Conservation (phyloP, 1,140 invertebrate genomes). For the Fopius arisanus region DNA sequence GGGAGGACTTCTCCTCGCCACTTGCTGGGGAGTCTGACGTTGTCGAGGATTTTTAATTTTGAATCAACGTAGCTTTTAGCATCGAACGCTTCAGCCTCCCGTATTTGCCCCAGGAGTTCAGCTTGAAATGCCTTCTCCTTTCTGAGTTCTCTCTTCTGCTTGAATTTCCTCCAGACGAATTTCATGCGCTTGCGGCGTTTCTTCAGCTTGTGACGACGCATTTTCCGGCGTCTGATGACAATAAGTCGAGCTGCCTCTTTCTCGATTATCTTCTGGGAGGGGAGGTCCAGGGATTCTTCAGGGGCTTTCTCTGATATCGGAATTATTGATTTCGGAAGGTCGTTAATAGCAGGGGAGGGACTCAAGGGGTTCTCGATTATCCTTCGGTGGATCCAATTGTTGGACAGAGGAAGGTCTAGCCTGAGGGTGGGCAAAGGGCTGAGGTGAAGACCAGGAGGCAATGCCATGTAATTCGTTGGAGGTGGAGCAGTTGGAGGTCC, state of each 20-base stretch:
- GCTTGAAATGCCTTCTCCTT: constrained; percentile 83
- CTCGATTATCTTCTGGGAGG: constrained; percentile 49
- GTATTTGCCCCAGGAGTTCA: constrained; percentile 72
- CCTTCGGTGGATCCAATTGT: not conserved
- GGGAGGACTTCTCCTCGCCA: constrained; percentile 75
- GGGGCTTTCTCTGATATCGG: constrained; percentile 14
- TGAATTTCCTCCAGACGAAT: constrained; percentile 75
- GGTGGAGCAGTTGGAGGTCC: not conserved
- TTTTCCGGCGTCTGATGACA: constrained; percentile 81
- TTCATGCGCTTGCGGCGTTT: constrained; percentile 83
- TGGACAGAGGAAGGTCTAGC: not conserved
- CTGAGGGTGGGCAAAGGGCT: not conserved
- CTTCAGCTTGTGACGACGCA: constrained; percentile 84
- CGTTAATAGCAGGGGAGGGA: not conserved
- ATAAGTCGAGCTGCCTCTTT: constrained; percentile 79
- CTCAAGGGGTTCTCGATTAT: not conserved
- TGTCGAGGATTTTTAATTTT: constrained; percentile 70
- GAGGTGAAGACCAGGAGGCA: too few relatives aligned
- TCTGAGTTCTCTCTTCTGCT: constrained; percentile 71
- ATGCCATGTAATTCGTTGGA: not conserved
- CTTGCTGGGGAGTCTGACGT: constrained; percentile 69
- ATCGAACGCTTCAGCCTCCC: constrained; percentile 78
- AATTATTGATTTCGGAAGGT: not conserved
- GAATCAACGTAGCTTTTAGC: constrained; percentile 75
- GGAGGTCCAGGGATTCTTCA: constrained; percentile 50